These are phyloP conservation scores for Tetraneura akinire DNA, from an alignment of 1,140 invertebrate genomes.

Conservation along the genomic window DNA sequence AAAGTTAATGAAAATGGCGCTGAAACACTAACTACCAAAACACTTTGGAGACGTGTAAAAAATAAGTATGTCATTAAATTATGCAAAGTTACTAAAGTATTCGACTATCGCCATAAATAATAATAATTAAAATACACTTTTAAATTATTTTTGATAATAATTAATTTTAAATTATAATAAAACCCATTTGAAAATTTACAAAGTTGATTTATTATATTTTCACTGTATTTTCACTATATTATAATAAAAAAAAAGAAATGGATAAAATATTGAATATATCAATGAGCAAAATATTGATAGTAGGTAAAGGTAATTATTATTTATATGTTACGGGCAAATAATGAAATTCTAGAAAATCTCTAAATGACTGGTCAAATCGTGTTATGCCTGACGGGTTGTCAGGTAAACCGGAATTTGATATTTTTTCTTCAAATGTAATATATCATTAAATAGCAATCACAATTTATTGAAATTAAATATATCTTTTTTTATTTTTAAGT, in stretches of 20 bases:
- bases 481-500: no score
- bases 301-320: no score
- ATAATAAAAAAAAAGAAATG: no score
- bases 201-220: not conserved
- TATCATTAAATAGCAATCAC: no score
- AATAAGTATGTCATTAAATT: constrained; percentile 11
- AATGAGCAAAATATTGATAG: not conserved
- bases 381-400: no score
- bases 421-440: no score
- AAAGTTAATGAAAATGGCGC: not conserved
- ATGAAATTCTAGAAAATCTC: no score
- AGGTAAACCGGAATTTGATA: no score
- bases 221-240: not conserved
- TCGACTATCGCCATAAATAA: not conserved
- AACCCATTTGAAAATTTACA: not conserved
- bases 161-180: no score
- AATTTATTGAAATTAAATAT: no score
- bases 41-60: constrained; percentile 9
- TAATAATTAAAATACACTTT: not conserved
- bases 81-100: not conserved
- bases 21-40: not conserved
- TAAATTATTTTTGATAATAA: not conserved
- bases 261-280: not conserved
- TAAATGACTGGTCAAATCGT: no score
- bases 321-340: no score